Evolutionary conservation across 2,888 invertebrate genomes (phyloP).

Genomic region (Drosophila incognita): DNA sequence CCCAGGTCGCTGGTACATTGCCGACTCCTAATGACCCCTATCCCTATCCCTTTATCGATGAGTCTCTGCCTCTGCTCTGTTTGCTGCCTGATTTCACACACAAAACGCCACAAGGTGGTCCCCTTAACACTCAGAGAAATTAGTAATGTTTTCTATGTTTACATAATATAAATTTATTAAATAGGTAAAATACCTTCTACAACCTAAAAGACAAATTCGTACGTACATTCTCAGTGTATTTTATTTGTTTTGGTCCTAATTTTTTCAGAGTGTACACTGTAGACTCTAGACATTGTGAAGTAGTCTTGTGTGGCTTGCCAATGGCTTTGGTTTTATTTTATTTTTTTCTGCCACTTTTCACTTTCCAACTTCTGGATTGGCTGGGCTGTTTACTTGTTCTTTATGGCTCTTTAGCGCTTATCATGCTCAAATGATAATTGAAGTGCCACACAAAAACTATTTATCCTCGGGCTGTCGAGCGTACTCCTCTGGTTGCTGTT

Average conservation of each 20-base stretch:
- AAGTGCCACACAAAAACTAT: conserved; percentile 81
- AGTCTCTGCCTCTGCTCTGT: conserved; percentile 21
- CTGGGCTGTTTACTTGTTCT: conserved; percentile 52
- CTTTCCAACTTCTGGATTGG: conserved; percentile 49
- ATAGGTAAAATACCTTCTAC: rapidly evolving
- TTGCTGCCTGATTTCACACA: conserved; percentile 63
- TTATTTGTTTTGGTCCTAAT: not conserved
- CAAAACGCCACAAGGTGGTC: conserved; percentile 69
- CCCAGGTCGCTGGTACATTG: conserved; percentile 4
- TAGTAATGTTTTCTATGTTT: not conserved
- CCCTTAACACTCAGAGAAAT: not conserved
- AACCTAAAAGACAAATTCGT: not conserved
- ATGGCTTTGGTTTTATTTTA: conserved; percentile 30
- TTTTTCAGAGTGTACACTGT: not conserved
- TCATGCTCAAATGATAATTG: conserved; percentile 83
- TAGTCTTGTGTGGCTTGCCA: conserved; percentile 62
- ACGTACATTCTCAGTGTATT: not conserved
- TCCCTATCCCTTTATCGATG: conserved; percentile 40
- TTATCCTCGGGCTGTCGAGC: conserved; percentile 78
- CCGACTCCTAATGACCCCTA: conserved; percentile 71
- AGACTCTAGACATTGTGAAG: conserved; percentile 46
- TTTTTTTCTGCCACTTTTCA: conserved; percentile 56
- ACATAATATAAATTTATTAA: not conserved
- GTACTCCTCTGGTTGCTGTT: conserved; percentile 49
- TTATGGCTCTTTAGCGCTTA: conserved; percentile 77